These are phyloP conservation scores for Drosophila novamexicana DNA, from an alignment of 1,140 invertebrate genomes.

Conservation along the genomic window DNA sequence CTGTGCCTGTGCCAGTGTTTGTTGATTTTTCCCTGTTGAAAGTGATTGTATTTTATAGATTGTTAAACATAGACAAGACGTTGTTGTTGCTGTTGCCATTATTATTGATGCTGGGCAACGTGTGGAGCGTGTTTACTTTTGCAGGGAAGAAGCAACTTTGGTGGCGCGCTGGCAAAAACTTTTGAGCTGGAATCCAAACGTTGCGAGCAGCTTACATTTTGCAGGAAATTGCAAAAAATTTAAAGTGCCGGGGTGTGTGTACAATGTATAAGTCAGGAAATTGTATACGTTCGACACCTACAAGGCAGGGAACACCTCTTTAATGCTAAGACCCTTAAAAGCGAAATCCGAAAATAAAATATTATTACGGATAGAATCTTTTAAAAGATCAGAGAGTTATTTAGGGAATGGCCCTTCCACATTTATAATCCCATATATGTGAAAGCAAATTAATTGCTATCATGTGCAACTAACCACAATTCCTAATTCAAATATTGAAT, in stretches of 20 bases:
- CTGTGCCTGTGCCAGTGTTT: slow-evolving; percentile 19
- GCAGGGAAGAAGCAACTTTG: slow-evolving; percentile 23
- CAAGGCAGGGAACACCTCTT: no score
- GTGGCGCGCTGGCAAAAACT: slow-evolving; percentile 4
- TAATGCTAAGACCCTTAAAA: no score
- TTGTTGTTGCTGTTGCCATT: slow-evolving; percentile 18
- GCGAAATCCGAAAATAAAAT: no score
- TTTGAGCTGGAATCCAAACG: not conserved
- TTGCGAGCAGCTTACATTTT: not conserved
- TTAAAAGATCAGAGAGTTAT: no score
- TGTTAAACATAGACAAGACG: slow-evolving; percentile 49
- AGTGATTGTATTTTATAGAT: slow-evolving; percentile 74
- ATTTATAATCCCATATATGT: no score
- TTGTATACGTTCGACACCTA: slow-evolving; percentile 4
- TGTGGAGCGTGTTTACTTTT: slow-evolving; percentile 47
- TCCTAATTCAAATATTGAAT: no score
- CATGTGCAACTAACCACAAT: no score
- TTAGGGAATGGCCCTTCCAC: no score
- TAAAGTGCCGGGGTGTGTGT: slow-evolving; percentile 21
- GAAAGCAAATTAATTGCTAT: no score
- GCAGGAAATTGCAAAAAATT: slow-evolving; percentile 12
- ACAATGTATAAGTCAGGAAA: slow-evolving; percentile 22
- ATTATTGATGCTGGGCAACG: slow-evolving; percentile 33
- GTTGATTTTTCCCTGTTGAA: slow-evolving; percentile 59
- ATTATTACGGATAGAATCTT: no score